Conservation (phyloP, 2,888 invertebrate genomes). For the Gymnocheta viridis region DNA sequence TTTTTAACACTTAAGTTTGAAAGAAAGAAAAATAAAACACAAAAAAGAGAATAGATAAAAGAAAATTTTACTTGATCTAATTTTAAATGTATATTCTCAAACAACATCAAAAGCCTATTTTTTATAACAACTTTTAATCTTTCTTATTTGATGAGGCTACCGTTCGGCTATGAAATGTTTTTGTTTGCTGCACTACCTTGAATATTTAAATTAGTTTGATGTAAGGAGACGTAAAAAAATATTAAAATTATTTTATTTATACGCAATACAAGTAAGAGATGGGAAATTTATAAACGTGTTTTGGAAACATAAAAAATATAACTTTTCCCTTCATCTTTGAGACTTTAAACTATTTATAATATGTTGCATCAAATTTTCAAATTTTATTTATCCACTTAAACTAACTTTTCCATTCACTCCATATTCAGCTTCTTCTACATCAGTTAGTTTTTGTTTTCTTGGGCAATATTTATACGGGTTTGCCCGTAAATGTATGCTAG, state of each 20-base stretch:
- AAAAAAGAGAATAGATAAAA: background rate
- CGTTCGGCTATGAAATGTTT: slow-evolving; percentile 17
- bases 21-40: background rate
- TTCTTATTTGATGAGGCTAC: background rate
- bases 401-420: background rate
- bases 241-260: background rate
- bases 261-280: background rate
- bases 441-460: slow-evolving; percentile 19
- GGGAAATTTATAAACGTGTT: slow-evolving; percentile 11
- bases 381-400: slow-evolving; percentile 50
- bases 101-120: slow-evolving; percentile 47
- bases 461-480: background rate
- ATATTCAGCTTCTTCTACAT: background rate
- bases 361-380: slow-evolving; percentile 48
- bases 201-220: slow-evolving; percentile 9
- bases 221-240: background rate
- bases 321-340: slow-evolving; percentile 56
- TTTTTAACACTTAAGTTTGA: slow-evolving; percentile 13
- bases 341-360: slow-evolving; percentile 42
- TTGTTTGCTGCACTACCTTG: slow-evolving; percentile 19
- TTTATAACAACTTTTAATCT: background rate
- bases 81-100: background rate
- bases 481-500: slow-evolving; percentile 1
- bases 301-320: background rate
- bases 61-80: slow-evolving; percentile 34